These are phyloP conservation scores for Sigmodon hispidus DNA, from an alignment of 2,113 vertebrate species.

Conservation along the genomic window DNA sequence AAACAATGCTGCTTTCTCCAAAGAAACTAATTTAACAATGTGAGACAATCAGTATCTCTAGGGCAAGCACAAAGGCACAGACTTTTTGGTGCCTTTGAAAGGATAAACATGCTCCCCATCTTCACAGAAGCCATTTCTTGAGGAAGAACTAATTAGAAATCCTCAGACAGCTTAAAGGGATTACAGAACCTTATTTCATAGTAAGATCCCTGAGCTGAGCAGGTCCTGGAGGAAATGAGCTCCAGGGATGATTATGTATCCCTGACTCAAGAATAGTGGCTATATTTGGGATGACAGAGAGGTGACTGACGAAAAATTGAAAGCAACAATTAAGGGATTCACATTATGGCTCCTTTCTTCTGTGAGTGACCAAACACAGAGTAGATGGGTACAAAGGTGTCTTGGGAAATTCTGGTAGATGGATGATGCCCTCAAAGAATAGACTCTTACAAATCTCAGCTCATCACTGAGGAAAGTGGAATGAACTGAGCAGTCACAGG, in stretches of 20 bases:
- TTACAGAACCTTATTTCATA: conserved; percentile 20
- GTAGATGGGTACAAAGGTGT: neutral
- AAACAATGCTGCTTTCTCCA: neutral
- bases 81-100: neutral
- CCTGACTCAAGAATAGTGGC: neutral
- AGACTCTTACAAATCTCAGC: neutral
- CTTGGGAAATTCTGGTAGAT: neutral
- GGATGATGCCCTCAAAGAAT: neutral
- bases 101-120: neutral
- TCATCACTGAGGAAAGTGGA: neutral
- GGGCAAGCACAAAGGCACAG: neutral
- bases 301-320: neutral
- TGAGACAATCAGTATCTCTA: neutral
- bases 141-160: conserved; percentile 14
- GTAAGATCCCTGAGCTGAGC: neutral
- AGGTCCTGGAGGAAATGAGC: neutral
- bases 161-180: neutral
- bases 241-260: neutral
- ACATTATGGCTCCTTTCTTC: neutral
- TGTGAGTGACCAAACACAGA: neutral
- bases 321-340: neutral
- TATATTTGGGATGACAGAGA: neutral
- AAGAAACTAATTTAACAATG: neutral
- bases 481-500: neutral
- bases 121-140: conserved; percentile 13